Conservation (phyloP, 1,140 invertebrate species). For the Anastrepha obliqua region DNA sequence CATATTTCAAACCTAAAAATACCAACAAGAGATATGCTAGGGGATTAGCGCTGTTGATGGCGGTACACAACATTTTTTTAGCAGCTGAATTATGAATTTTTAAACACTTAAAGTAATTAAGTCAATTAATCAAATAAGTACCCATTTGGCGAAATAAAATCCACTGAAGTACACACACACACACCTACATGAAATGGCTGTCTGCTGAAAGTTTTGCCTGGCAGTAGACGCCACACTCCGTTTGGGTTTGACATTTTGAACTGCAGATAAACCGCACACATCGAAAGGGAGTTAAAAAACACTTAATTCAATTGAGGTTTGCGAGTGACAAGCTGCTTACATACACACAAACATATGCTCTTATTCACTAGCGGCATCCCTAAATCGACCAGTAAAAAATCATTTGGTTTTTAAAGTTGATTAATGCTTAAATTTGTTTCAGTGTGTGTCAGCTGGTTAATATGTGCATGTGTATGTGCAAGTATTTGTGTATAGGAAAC, state of each 20-base stretch:
- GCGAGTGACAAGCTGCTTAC: not conserved
- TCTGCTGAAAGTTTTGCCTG: not conserved
- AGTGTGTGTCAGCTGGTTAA: not conserved
- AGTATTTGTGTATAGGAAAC: not conserved
- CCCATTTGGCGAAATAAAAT: not conserved
- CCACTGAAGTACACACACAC: not conserved
- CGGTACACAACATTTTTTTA: not conserved
- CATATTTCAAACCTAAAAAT: too few species aligned
- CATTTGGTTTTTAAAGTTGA: not conserved
- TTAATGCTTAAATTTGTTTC: not conserved
- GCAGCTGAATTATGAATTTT: not conserved
- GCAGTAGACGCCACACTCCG: not conserved
- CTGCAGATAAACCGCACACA: not conserved
- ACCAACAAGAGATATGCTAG: too few species aligned
- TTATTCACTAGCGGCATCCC: not conserved
- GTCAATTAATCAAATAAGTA: constrained; percentile 2
- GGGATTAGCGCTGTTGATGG: too few species aligned
- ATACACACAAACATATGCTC: not conserved
- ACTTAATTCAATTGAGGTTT: constrained; percentile 34
- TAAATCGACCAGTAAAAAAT: not conserved
- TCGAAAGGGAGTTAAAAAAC: not conserved
- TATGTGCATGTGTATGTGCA: not conserved
- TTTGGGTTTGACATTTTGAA: constrained; percentile 15
- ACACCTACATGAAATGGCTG: not conserved
- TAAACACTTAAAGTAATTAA: constrained; percentile 27